These are phyloP conservation scores for Drosophila emarginata DNA, from an alignment of 2,888 invertebrate genomes.

Conservation along the genomic window DNA sequence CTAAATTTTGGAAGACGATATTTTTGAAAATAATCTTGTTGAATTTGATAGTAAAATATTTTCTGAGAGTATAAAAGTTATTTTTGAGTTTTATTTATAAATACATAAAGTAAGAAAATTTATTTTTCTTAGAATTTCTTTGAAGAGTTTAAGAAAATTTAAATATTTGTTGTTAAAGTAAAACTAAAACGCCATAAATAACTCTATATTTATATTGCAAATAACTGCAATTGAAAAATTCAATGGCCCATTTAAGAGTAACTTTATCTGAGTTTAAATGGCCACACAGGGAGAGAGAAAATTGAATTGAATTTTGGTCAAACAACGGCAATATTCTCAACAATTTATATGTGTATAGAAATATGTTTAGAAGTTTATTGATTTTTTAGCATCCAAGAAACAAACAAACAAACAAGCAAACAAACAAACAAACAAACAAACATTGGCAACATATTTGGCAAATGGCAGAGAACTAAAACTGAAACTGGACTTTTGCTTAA, in stretches of 20 bases:
- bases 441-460: constrained; percentile 35
- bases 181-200: too few relatives aligned
- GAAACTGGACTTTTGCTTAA: constrained; percentile 17
- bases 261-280: background rate
- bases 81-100: too few relatives aligned
- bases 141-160: too few relatives aligned
- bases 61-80: too few relatives aligned
- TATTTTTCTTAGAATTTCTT: too few relatives aligned
- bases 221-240: constrained; percentile 6
- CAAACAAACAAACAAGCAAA: constrained; percentile 3
- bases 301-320: constrained; percentile 45
- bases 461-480: constrained; percentile 30
- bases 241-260: background rate
- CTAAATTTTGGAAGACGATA: too few relatives aligned
- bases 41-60: too few relatives aligned
- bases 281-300: constrained; percentile 1
- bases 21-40: too few relatives aligned
- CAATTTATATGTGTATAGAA: constrained; percentile 35
- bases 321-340: constrained; percentile 16
- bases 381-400: constrained; percentile 48
- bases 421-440: background rate
- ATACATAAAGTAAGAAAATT: too few relatives aligned
- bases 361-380: constrained; percentile 72
- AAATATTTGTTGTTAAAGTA: too few relatives aligned
- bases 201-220: background rate